Evolutionary conservation across 1,140 invertebrate species (phyloP).

Genomic region (Lucilia cuprina): DNA sequence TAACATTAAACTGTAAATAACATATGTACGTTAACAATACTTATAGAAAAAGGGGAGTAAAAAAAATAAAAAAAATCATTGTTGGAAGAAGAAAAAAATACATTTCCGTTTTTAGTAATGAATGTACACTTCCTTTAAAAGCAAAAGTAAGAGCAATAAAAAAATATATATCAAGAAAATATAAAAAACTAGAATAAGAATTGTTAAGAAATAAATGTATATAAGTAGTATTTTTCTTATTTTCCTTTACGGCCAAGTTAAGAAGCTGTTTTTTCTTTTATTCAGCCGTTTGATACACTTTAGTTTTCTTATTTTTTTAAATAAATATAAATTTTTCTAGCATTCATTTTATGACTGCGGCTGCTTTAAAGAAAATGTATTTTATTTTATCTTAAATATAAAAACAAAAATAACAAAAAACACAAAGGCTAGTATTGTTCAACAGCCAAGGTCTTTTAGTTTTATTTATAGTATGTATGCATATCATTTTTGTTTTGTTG

Average conservation of each 20-base stretch:
- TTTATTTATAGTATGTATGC: not conserved
- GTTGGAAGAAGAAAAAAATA: not conserved
- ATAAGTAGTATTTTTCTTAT: constrained; percentile 1
- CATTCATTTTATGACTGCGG: not conserved
- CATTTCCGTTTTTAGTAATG: constrained; percentile 11
- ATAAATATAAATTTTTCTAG: no score
- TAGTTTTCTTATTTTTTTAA: no score
- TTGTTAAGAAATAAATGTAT: not conserved
- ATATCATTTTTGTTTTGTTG: not conserved
- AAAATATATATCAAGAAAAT: not conserved
- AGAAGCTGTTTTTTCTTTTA: not conserved
- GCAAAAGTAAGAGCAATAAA: not conserved
- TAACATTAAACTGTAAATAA: not conserved
- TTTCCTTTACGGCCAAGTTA: not conserved
- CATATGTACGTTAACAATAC: constrained; percentile 2
- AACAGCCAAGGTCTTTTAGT: constrained; percentile 3
- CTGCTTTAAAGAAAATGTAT: not conserved
- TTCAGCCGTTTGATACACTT: not conserved
- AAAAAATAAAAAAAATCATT: not conserved
- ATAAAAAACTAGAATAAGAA: not conserved
- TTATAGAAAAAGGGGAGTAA: not conserved
- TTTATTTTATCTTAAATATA: not conserved
- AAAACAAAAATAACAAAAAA: not conserved
- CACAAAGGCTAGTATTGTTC: not conserved
- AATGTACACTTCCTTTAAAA: constrained; percentile 2